Evolutionary conservation across 1,140 invertebrate species (phyloP).

Genomic region (Vanessa tameamea): DNA sequence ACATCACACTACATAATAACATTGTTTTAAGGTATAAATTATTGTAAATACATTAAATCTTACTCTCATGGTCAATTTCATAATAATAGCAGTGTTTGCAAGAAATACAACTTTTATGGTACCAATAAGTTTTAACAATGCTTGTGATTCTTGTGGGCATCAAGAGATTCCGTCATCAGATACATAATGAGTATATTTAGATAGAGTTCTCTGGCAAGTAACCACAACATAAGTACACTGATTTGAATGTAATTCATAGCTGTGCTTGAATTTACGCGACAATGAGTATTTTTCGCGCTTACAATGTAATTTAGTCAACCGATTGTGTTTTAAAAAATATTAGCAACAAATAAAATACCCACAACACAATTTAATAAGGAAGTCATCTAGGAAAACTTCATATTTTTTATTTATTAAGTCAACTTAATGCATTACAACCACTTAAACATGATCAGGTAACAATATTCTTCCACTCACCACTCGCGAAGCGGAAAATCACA

Average conservation of each 20-base stretch:
- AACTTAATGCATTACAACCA: constrained; percentile 36
- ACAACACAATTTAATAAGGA: constrained; percentile 19
- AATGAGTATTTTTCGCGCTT: constrained; percentile 26
- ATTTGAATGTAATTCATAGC: constrained; percentile 4
- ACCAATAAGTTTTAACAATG: not conserved
- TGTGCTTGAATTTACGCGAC: constrained; percentile 4
- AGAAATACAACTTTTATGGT: constrained; percentile 11
- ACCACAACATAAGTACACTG: constrained; percentile 35
- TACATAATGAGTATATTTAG: constrained; percentile 26
- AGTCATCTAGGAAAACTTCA: constrained; percentile 15
- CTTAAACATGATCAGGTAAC: constrained; percentile 43
- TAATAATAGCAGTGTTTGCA: constrained; percentile 14
- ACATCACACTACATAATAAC: constrained; percentile 37
- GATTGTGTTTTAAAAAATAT: constrained; percentile 13
- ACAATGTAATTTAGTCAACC: constrained; percentile 19
- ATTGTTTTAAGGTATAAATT: constrained; percentile 19
- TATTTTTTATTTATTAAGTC: constrained; percentile 29
- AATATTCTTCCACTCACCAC: constrained; percentile 26
- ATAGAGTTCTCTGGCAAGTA: not conserved
- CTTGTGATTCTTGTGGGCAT: constrained; percentile 10
- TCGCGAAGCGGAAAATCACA: constrained; percentile 17
- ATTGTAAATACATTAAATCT: constrained; percentile 26
- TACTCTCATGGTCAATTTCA: constrained; percentile 20
- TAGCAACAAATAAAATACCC: constrained; percentile 17
- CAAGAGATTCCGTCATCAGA: constrained; percentile 47